These are phyloP conservation scores for Bactericera cockerelli DNA, from an alignment of 1,140 invertebrate species.

Conservation along the genomic window DNA sequence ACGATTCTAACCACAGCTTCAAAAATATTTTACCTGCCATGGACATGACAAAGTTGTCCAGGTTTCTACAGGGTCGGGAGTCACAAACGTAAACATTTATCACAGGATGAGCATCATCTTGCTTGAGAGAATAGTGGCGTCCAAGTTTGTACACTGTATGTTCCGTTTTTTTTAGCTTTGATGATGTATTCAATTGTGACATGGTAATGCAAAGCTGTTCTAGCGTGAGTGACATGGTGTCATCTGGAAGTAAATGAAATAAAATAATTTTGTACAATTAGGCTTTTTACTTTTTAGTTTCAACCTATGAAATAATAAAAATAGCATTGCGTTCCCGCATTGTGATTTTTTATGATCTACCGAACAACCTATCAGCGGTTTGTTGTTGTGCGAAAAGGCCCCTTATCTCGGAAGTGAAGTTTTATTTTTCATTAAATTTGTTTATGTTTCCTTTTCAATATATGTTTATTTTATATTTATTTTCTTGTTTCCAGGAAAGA, in stretches of 20 bases:
- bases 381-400: too few relatives aligned
- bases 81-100: constrained; percentile 15
- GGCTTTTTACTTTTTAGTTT: too few relatives aligned
- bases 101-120: constrained; percentile 4
- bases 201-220: background rate
- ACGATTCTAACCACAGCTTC: too few relatives aligned
- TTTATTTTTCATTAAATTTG: too few relatives aligned
- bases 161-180: background rate
- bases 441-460: too few relatives aligned
- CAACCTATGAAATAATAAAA: too few relatives aligned
- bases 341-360: too few relatives aligned
- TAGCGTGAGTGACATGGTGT: background rate
- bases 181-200: background rate
- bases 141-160: constrained; percentile 12
- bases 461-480: too few relatives aligned
- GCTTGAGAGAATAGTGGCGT: constrained; percentile 10
- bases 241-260: background rate
- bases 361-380: too few relatives aligned
- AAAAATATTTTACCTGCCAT: constrained; percentile 16
- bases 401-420: too few relatives aligned
- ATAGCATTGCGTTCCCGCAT: too few relatives aligned
- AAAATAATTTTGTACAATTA: background rate
- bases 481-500: too few relatives aligned
- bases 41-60: constrained; percentile 12
- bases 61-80: background rate